Base-by-base conservation (phyloP, 2,797 vertebrate genomes). In the Sciurus vulgaris region DNA sequence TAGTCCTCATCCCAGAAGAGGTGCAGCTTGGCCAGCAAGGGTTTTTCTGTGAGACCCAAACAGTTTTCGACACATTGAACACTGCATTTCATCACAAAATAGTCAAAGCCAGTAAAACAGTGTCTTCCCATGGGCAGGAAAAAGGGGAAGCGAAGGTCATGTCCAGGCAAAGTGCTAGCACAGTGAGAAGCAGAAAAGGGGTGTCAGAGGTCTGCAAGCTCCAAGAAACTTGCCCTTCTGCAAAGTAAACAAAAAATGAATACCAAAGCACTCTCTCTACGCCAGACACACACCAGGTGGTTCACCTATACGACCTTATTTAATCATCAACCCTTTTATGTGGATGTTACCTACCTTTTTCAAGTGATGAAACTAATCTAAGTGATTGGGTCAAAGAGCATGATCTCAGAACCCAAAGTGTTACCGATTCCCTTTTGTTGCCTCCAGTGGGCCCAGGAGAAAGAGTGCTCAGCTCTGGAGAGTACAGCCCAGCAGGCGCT, bases 21-120 rank as follows among this genome's bases (percentile, higher is more conserved):
- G 61, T 54, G 24, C 6, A 87, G 35, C 35, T 67, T 73, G 49
- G 72, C 65, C 79, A 96, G n/a, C n/a, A 69, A 94, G 44, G 9
- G 77, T 70, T 95, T 84, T 79, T 73, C 89, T 73, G 13, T 33
- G 22, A 94, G 74, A 47, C 65, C n/a, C 14, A 30, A 85, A 84
- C 74, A 54, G 9, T 44, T 92, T 86, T 78, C 76, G 92, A 92
- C 86, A 92, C 33, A 59, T 86, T 77, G 61, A 51, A 93, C 33
- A 69, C 10, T 49, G 24, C 67, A 86, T 74, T 56, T 69, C 61
- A 89, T 86, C 85, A 41, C n/a, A 70, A 89, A 90, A 92, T 88
- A 87, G 93, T 56, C 73, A 89, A 93, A 93, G 81, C 33, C 35
- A 82, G 33, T 56, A 51, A 84, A 93, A 91, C 26, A 51, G 30